Percentiles rank a stretch among this genome's conserved stretches.
These are phyloP conservation scores for Microplitis manilae DNA, from an alignment of 2,888 invertebrate species.

Conservation along the genomic window DNA sequence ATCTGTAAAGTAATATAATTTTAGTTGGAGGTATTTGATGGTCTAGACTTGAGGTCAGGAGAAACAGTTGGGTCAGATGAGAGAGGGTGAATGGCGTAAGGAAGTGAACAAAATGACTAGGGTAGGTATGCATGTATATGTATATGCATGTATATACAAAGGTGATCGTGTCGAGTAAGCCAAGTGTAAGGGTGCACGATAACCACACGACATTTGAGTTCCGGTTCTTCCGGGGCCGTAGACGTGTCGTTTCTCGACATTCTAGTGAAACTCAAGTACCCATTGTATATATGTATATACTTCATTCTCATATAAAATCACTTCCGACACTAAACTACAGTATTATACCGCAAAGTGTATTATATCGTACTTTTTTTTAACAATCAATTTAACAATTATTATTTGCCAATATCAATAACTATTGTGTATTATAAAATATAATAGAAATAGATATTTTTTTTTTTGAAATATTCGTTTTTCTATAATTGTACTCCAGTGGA, in stretches of 20 bases:
- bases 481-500: constrained; percentile 21
- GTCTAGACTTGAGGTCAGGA: not conserved
- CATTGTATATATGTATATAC: not conserved
- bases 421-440: not conserved
- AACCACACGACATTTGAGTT: constrained; percentile 38
- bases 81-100: constrained; percentile 24
- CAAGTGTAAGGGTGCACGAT: constrained; percentile 38
- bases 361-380: not conserved
- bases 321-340: constrained; percentile 1
- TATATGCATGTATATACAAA: not conserved
- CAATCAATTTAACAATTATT: not conserved
- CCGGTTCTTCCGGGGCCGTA: constrained; percentile 30
- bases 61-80: constrained; percentile 1
- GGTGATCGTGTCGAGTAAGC: constrained; percentile 40
- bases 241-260: constrained; percentile 20
- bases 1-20: not conserved
- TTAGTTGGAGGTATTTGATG: constrained; percentile 3
- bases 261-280: constrained; percentile 16
- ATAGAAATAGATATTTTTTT: not conserved
- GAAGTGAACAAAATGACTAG: constrained; percentile 33
- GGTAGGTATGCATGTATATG: constrained; percentile 16
- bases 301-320: not conserved
- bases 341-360: not conserved
- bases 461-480: constrained; percentile 10
- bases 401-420: not conserved